Evolutionary conservation across 2,888 invertebrate genomes (phyloP), one percentile per base, ranked within the genome.

Genomic region (Coleophora flavipennella): DNA sequence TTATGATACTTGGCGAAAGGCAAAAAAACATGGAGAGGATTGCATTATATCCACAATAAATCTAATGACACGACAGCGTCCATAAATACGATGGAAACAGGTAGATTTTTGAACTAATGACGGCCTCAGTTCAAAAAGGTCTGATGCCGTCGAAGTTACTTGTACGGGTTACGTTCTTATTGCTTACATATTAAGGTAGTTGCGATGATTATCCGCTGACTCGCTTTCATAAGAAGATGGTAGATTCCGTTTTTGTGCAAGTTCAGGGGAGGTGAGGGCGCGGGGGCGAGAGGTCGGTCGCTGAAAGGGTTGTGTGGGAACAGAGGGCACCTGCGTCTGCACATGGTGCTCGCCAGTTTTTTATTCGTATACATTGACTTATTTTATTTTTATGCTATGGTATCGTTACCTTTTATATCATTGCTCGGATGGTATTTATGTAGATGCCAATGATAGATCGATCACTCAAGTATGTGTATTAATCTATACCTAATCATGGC

Each of bases 251-350:
- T 73, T 76, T 77, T 74, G 62, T 68, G 60, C 55, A 61, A 64
- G 66, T 64, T 50, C 49, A 67, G 62, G 62, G 59, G 51, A 51
- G 45, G 55, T n/a, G 54, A 49, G 63, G 62, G 65, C 43, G 66
- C 55, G 67, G 65, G 59, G 60, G 62, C 55, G 67, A 64, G 72
- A 68, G 71, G 70, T 66, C 58, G 61, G 61, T 55, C 58, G 69
- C 74, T 78, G 76, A 85, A 85, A 85, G 85, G 85, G 85, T 85
- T 85, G 85, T 85, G 85, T 85, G 85, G 85, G 85, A 85, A 85
- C 81, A 62, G 64, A 75, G 77, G 84, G 85, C 85, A 85, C 85
- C 85, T 85, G 85, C 85, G 77, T 54, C 70, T 73, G 77, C 83
- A 84, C 78, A 84, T 83, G 84, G 78, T 80, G 77, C 67, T 72